These are phyloP conservation scores for Hystrix brachyura DNA, from an alignment of 2,113 vertebrate genomes.

Conservation along the genomic window DNA sequence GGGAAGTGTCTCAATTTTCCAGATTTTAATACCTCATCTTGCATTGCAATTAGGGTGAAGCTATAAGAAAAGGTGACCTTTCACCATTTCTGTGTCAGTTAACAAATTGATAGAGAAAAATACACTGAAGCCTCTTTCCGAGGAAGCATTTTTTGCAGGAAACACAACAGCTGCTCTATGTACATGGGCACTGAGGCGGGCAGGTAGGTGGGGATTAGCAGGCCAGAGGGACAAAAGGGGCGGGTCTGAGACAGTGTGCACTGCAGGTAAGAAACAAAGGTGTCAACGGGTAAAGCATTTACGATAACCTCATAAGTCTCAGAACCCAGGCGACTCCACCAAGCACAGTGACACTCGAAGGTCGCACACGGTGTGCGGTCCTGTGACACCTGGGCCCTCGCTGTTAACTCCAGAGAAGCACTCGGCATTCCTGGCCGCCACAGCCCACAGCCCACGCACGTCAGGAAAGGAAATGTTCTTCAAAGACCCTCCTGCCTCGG, in stretches of 20 bases:
- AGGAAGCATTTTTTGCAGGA: not conserved
- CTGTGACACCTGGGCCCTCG: not conserved
- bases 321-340: not conserved
- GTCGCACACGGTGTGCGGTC: not conserved
- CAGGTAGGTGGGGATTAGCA: not conserved
- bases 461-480: not conserved
- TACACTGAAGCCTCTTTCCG: not conserved
- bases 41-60: not conserved
- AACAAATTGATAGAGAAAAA: conserved; percentile 41
- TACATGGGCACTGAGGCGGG: not conserved
- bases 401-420: not conserved
- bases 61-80: not conserved
- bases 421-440: not conserved
- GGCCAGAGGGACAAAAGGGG: not conserved
- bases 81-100: not conserved
- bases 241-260: too few species aligned
- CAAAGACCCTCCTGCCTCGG: not conserved
- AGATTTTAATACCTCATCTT: not conserved
- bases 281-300: not conserved
- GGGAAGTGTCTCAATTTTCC: not conserved
- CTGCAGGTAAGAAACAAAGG: not conserved
- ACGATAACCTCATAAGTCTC: not conserved
- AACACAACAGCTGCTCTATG: not conserved
- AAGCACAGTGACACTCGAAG: not conserved
- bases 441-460: not conserved